Conservation (phyloP, 2,113 vertebrate species). For the Litocranius walleri region DNA sequence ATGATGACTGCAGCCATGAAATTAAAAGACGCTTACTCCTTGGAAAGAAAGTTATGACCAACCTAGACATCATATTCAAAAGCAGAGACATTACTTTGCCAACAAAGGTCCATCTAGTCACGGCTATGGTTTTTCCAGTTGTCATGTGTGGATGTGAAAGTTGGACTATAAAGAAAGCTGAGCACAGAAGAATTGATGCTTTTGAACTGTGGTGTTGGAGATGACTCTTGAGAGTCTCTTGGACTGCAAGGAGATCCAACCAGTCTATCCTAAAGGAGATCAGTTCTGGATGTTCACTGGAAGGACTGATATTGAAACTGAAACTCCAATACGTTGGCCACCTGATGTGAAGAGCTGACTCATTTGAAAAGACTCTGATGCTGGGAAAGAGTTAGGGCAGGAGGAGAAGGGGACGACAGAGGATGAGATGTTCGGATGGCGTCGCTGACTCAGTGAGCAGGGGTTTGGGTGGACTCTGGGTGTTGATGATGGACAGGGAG, state of each 20-base stretch:
- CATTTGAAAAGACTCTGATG: not conserved
- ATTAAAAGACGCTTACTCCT: too few species aligned
- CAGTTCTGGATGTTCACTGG: not conserved
- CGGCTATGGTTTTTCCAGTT: not conserved
- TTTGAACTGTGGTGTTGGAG: not conserved
- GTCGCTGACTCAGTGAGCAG: not conserved
- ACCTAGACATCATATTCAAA: too few species aligned
- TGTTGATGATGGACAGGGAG: not conserved
- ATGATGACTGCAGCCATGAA: too few species aligned
- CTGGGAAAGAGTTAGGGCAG: too few species aligned
- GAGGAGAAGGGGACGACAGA: rapidly evolving
- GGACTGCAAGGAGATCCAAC: not conserved
- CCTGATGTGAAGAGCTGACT: rapidly evolving
- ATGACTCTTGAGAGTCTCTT: not conserved
- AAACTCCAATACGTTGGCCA: not conserved
- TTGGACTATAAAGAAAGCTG: not conserved
- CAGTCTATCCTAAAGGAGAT: not conserved
- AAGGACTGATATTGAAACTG: not conserved
- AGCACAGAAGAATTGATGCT: rapidly evolving
- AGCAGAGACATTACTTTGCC: not conserved
- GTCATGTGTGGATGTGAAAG: not conserved
- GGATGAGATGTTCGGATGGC: not conserved
- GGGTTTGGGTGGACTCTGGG: not conserved
- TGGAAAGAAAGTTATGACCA: too few species aligned
- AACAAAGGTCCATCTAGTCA: not conserved